phyloP scores from a whole-genome alignment of 1,140 invertebrate species.

The Belonocnema kinseyi region DNA sequence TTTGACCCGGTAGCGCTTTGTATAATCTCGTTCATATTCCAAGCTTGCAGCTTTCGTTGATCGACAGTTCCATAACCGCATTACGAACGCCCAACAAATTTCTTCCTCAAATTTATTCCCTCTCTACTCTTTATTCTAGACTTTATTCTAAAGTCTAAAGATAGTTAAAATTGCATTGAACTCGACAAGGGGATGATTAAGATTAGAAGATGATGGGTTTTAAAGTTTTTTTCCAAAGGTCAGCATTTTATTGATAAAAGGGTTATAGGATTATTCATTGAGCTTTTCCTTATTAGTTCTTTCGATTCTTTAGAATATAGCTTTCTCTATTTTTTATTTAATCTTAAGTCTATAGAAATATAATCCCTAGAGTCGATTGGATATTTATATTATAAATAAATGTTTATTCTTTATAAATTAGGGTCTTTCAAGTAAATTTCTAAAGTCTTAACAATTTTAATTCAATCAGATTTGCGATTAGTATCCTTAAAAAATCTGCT shows the following conservation, averaged over 20 bases:
- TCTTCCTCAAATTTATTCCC: not conserved
- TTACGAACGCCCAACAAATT: slow-evolving; percentile 11
- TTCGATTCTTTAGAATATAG: no score
- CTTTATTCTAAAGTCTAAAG: no score
- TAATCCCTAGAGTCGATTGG: no score
- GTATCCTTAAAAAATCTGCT: no score
- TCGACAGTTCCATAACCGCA: slow-evolving; percentile 21
- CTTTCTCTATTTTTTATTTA: no score
- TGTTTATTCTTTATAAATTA: no score
- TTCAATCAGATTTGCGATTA: no score
- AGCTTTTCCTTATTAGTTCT: not conserved
- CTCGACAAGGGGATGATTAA: slow-evolving; percentile 14
- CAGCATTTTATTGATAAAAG: not conserved
- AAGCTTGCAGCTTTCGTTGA: not conserved
- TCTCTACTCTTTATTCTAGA: not conserved
- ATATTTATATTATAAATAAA: no score
- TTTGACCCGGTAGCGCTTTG: not conserved
- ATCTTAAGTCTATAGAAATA: no score
- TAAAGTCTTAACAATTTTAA: no score
- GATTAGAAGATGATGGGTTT: not conserved
- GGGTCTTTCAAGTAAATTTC: no score
- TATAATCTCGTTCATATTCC: slow-evolving; percentile 26
- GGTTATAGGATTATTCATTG: not conserved
- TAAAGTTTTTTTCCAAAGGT: not conserved
- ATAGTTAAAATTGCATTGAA: not conserved